Percentiles rank a stretch among this genome's conserved stretches.
Evolutionary conservation across 2,797 vertebrate species (phyloP).

Genomic region (Silurus lanzhouensis): DNA sequence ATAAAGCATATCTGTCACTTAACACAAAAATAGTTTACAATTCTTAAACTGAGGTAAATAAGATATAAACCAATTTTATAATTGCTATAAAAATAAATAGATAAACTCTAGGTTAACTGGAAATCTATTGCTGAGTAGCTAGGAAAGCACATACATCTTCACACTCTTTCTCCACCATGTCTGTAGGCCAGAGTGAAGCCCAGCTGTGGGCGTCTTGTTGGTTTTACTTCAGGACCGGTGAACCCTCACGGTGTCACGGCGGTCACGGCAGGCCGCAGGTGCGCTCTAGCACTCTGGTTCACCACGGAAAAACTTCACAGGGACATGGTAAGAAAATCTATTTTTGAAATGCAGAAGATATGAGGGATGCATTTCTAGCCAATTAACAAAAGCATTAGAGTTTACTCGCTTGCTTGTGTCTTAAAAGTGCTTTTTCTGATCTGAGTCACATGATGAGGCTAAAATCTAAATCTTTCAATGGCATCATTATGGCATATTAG

Average conservation of each 20-base stretch:
- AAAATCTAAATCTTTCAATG: not conserved
- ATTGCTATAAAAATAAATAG: not conserved
- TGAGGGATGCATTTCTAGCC: no score
- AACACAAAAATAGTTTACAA: not conserved
- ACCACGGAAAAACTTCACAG: conserved; percentile 85
- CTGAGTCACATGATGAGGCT: not conserved
- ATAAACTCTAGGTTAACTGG: no score
- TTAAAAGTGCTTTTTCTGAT: not conserved
- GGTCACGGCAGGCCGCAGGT: conserved; percentile 83
- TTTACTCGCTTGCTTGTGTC: not conserved
- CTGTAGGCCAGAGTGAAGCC: conserved; percentile 84
- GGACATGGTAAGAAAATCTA: conserved; percentile 83
- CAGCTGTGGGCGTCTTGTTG: conserved; percentile 88
- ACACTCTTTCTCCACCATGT: not conserved
- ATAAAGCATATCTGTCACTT: not conserved
- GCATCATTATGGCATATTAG: no score
- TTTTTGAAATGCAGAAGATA: not conserved
- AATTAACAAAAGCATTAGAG: not conserved
- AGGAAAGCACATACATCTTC: not conserved
- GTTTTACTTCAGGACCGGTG: conserved; percentile 90
- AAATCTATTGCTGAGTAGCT: not conserved
- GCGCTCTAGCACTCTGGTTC: conserved; percentile 91
- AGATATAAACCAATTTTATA: not conserved
- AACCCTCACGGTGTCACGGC: conserved; percentile 92
- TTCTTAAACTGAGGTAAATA: not conserved